Evolutionary conservation across 1,140 invertebrate species (phyloP).

Genomic region (Nomia melanderi): DNA sequence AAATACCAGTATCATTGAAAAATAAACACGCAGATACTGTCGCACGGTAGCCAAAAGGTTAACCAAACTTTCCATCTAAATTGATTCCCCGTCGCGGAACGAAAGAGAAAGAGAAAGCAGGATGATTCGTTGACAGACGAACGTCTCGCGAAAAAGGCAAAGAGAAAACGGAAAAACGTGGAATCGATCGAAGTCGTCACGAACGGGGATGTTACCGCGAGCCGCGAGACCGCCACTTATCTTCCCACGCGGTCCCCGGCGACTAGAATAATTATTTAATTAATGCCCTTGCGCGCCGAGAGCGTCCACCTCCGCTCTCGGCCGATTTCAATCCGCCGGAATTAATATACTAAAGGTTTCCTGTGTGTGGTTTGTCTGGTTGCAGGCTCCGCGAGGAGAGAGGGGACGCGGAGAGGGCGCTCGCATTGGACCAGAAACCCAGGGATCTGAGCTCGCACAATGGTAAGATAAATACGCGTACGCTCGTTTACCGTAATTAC

Average conservation of each 20-base stretch:
- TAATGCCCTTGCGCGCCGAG: constrained; percentile 67
- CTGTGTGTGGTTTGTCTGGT: constrained; percentile 78
- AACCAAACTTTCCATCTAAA: too few relatives aligned
- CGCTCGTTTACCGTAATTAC: constrained; percentile 48
- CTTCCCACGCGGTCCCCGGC: constrained; percentile 71
- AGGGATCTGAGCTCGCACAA: constrained; percentile 92
- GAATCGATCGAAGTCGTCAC: constrained; percentile 68
- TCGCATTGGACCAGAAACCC: constrained; percentile 89
- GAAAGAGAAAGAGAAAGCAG: too few relatives aligned
- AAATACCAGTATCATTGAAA: too few relatives aligned
- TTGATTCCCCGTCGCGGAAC: too few relatives aligned
- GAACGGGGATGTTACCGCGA: constrained; percentile 46
- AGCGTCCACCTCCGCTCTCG: constrained; percentile 65
- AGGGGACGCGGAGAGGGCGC: constrained; percentile 88
- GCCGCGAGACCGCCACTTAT: constrained; percentile 73
- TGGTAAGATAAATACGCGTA: constrained; percentile 83
- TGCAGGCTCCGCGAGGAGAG: constrained; percentile 92
- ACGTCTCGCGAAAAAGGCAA: too few relatives aligned
- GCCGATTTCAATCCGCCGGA: constrained; percentile 63
- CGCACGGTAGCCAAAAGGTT: too few relatives aligned
- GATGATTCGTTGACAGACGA: too few relatives aligned
- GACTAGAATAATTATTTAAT: constrained; percentile 79
- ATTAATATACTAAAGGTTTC: constrained; percentile 67
- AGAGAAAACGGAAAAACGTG: not conserved
- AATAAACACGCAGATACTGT: too few relatives aligned